phyloP scores from a whole-genome alignment of 2,113 vertebrate species.

The Chelonoidis abingdonii region DNA sequence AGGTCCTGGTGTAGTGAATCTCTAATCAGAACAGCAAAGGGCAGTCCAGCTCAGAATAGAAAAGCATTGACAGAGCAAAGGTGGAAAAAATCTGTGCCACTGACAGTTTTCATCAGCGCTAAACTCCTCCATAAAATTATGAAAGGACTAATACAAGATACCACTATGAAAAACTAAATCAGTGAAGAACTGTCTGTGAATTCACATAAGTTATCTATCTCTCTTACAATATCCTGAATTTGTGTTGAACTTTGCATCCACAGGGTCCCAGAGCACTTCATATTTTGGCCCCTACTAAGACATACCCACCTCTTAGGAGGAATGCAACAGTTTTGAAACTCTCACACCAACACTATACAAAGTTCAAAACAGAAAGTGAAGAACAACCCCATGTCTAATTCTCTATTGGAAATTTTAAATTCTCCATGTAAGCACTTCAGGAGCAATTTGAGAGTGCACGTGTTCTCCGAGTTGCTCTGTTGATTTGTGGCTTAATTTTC shows the following conservation, averaged over 20 bases:
- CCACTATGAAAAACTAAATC: background rate
- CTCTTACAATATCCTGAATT: background rate
- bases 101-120: background rate
- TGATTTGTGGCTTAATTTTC: background rate
- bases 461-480: background rate
- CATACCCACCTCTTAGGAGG: background rate
- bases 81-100: background rate
- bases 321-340: fast-evolving
- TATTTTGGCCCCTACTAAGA: background rate
- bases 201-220: background rate
- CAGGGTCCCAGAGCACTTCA: background rate
- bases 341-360: background rate
- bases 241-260: background rate
- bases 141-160: background rate
- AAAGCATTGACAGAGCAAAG: background rate
- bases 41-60: background rate
- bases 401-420: background rate
- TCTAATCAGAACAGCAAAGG: background rate
- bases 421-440: background rate
- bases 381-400: background rate
- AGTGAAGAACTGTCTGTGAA: background rate
- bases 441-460: background rate
- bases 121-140: background rate
- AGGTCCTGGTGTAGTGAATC: background rate
- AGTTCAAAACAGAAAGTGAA: background rate